Base-by-base conservation (phyloP, 2,888 invertebrate genomes). In the Cheilosia impressa region DNA sequence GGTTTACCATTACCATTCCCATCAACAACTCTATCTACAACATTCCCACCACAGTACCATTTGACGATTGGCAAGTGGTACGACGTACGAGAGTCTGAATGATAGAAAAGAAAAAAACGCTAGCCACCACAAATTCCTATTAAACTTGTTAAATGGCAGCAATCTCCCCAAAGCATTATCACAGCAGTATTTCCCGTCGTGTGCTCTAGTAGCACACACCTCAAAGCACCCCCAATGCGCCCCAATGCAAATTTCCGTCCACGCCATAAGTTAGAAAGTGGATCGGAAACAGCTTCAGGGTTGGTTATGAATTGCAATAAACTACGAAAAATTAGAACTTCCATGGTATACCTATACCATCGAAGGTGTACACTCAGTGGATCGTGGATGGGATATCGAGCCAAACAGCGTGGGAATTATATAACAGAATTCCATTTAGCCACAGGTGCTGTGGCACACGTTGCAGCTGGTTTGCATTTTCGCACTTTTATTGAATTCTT, bases 361-460 rank as follows among this genome's bases (percentile, higher is more conserved):
- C 75, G 53, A 53, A 53, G 53, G 71, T 62, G 66, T 34, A 65
- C n/a, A 53, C 45, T 55, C 31, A 65, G 55, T 62, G 66, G 41
- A 31, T 22, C 50, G 43, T 31, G 34, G 57, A 66, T 47, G 60
- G 69, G 47, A 77, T 79, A 79, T 55, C 69, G 27, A 53, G 45
- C 50, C 73, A 58, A 75, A 76, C 69, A 71, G 84, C 80, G 84
- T 84, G 84, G 60, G 84, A 84, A 84, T 84, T 71, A 76, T 76
- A 80, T 80, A 80, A 80, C 80, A 62, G 69, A 80, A 84, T 80
- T 84, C 75, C 84, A 80, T 84, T 84, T 80, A 71, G 84, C 84
- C 80, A 84, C 80, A 80, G 80, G 84, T 84, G 84, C 50, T 68
- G 52, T 58, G 38, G 76, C 47, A 58, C 52, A 45, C 68, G 68